These are phyloP conservation scores for Pogonocichla stellata DNA, from an alignment of 2,113 vertebrate genomes.

Conservation along the genomic window DNA sequence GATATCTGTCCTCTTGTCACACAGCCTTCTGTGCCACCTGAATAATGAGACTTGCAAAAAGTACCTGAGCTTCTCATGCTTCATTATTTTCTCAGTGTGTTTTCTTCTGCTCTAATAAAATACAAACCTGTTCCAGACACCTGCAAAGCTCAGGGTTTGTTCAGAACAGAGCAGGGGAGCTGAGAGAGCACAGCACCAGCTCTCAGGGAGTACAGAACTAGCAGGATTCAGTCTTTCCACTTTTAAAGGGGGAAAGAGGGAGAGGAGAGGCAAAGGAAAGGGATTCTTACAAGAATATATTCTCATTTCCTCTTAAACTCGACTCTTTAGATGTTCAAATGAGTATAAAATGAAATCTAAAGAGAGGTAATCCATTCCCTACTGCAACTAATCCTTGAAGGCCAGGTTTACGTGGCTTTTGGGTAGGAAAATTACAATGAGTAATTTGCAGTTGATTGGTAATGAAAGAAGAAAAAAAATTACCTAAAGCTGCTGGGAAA, in stretches of 20 bases:
- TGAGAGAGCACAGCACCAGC: not conserved
- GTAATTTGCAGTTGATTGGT: not conserved
- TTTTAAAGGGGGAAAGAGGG: not conserved
- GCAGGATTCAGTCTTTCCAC: not conserved
- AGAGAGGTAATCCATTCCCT: not conserved
- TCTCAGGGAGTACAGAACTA: not conserved
- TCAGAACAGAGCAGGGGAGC: not conserved
- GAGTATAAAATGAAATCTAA: not conserved
- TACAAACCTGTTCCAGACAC: not conserved
- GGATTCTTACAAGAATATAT: not conserved
- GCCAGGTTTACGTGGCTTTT: not conserved
- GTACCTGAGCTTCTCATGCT: not conserved
- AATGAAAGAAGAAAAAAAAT: constrained; percentile 16
- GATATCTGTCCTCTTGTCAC: not conserved
- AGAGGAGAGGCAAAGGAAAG: not conserved
- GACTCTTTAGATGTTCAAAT: not conserved
- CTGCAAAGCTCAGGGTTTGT: not conserved
- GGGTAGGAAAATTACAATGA: not conserved
- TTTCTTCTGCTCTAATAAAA: not conserved
- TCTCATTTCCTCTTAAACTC: not conserved
- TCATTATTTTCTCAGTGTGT: not conserved
- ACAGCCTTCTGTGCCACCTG: not conserved
- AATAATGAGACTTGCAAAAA: not conserved
- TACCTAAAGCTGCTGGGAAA: not conserved
- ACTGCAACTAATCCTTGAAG: not conserved